phyloP scores from a whole-genome alignment of 2,888 invertebrate species.

The Candidula unifasciata region DNA sequence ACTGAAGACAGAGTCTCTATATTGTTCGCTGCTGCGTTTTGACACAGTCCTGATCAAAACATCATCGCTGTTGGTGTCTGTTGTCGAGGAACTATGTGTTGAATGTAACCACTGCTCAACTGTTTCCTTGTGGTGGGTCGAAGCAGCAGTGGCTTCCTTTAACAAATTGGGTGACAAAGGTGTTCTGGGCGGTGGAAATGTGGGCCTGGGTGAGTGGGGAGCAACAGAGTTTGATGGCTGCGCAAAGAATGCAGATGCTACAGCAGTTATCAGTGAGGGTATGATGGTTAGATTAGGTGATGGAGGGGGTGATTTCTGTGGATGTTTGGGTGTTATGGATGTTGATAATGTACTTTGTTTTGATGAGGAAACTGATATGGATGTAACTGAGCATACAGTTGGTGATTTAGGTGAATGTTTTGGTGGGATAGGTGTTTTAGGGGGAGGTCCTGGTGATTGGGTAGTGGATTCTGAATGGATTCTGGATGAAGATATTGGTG shows the following conservation, averaged over 20 bases:
- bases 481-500: not conserved
- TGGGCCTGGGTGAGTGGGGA: not conserved
- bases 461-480: not conserved
- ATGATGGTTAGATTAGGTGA: not conserved
- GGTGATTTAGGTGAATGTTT: not conserved
- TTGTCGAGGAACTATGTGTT: not conserved
- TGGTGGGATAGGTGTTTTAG: not conserved
- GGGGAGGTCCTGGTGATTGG: not conserved
- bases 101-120: not conserved
- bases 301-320: not conserved
- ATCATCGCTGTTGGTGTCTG: not conserved
- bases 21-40: slow-evolving; percentile 23
- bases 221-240: no score
- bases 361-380: not conserved
- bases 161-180: not conserved
- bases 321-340: not conserved
- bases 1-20: slow-evolving; percentile 41
- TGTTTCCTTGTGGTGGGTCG: not conserved
- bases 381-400: not conserved
- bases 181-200: not conserved
- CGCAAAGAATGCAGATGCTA: no score
- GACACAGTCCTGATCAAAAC: not conserved
- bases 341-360: not conserved
- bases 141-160: not conserved
- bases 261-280: not conserved